Evolutionary conservation across 2,797 vertebrate genomes (phyloP).

Genomic region (Triplophysa bombifrons): DNA sequence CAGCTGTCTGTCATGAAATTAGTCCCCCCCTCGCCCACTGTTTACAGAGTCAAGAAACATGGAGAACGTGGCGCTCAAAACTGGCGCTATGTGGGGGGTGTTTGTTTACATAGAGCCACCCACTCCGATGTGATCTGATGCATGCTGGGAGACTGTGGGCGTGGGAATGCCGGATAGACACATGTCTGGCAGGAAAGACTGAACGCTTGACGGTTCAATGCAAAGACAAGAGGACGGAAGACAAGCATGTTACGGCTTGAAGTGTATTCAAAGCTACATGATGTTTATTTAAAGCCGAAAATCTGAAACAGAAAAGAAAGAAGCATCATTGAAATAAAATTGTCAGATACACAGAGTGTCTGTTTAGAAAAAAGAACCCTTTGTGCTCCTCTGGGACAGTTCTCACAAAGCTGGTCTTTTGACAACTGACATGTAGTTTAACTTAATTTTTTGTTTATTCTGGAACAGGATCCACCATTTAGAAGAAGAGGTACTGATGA

Average conservation of each 20-base stretch:
- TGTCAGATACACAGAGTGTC: not conserved
- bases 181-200: slow-evolving; percentile 43
- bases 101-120: slow-evolving; percentile 52
- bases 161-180: slow-evolving; percentile 52
- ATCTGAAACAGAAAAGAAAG: not conserved
- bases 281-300: slow-evolving; percentile 38
- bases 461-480: not conserved
- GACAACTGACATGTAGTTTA: not conserved
- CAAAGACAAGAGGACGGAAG: not conserved
- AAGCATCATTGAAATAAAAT: not conserved
- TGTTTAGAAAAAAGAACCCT: not conserved
- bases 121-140: slow-evolving; percentile 39
- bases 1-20: slow-evolving; percentile 34
- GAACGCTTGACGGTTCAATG: not conserved
- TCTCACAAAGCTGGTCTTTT: not conserved
- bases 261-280: not conserved
- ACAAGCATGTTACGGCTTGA: slow-evolving; percentile 33
- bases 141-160: slow-evolving; percentile 59
- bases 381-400: not conserved
- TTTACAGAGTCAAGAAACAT: slow-evolving; percentile 26
- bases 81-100: slow-evolving; percentile 33
- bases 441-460: not conserved
- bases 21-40: slow-evolving; percentile 41
- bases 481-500: not conserved
- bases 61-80: slow-evolving; percentile 19